Base-by-base conservation (phyloP, 2,113 vertebrate genomes). In the Benthochromis sp. region DNA sequence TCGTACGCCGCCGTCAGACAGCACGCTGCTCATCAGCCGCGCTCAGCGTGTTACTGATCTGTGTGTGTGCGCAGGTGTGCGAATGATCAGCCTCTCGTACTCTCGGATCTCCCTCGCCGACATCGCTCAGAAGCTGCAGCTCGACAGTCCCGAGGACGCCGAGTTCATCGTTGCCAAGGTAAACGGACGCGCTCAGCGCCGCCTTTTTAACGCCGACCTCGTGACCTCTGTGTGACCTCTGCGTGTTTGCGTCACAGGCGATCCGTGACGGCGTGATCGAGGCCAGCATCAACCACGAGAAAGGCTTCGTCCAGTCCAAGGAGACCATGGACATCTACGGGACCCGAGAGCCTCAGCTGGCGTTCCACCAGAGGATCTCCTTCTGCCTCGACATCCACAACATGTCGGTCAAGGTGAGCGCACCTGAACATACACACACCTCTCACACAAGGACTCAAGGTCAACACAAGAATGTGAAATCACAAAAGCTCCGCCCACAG, bases 141-240 rank as follows among this genome's bases (percentile, higher is more conserved):
- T 99, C 66, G 99, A 99, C 95, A 99, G 98, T 24, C 98, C 98
- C 0, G 99, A 99, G 93, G 99, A 99, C 0, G 99, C 99, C 0
- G 99, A 99, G 94, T 99, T 99, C 95, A 99, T 99, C 1, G 98
- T 99, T 1, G 99, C 99, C 94, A 99, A 99, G 97, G 98, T 99
- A 76, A 76, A 47, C 14, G 1, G 24, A 76, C 24, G 9, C 6
- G 3, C 24, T 19, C 43, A 7, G 40, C 4, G 4, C 4, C 0
- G 3, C 21, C 40, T 10, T 29, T 71, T 47, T 76, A 47, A 73
- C 4, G 1, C 21, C 4, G 14, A 45, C 66, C 63, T n/a, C 4
- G 11, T 38, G 19, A 14, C 36, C 36, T 40, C 19, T 1, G 36
- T 2, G 59, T 34, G 61, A 36, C 29, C 45, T 10, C 13, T 8